phyloP scores from a whole-genome alignment of 2,797 vertebrate genomes.

The Protonibea diacanthus region DNA sequence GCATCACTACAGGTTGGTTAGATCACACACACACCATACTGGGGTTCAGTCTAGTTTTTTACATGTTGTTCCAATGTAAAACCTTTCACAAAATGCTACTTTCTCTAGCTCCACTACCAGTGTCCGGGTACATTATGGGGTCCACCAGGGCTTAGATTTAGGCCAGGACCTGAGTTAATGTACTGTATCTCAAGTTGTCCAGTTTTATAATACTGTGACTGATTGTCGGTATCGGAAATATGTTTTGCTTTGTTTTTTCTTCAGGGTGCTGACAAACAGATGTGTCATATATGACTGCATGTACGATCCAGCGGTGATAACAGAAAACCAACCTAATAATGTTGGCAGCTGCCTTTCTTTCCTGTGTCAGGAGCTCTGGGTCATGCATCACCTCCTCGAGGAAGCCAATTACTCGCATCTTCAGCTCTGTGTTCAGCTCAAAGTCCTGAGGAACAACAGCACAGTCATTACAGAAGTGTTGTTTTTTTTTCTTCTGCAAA shows the following conservation, averaged over 20 bases:
- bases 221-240: not conserved
- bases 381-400: slow-evolving; percentile 98
- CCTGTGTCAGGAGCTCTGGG: slow-evolving; percentile 95
- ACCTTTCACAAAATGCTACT: not conserved
- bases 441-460: slow-evolving; percentile 88
- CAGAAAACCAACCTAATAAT: slow-evolving; percentile 89
- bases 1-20: slow-evolving; percentile 20
- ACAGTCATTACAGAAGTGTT: slow-evolving; percentile 30
- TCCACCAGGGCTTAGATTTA: not conserved
- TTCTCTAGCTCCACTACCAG: not conserved
- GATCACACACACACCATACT: too few relatives aligned
- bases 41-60: not conserved
- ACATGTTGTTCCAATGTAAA: not conserved
- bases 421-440: slow-evolving; percentile 91
- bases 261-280: slow-evolving; percentile 11
- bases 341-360: slow-evolving; percentile 96
- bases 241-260: not conserved
- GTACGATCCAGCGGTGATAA: slow-evolving; percentile 12
- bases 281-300: slow-evolving; percentile 20
- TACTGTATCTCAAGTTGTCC: not conserved
- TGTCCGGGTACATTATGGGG: not conserved
- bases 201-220: slow-evolving; percentile 1
- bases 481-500: slow-evolving; percentile 5
- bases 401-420: slow-evolving; percentile 92
- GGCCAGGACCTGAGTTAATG: not conserved